phyloP scores from a whole-genome alignment of 2,888 invertebrate species.

The Nineta flava region DNA sequence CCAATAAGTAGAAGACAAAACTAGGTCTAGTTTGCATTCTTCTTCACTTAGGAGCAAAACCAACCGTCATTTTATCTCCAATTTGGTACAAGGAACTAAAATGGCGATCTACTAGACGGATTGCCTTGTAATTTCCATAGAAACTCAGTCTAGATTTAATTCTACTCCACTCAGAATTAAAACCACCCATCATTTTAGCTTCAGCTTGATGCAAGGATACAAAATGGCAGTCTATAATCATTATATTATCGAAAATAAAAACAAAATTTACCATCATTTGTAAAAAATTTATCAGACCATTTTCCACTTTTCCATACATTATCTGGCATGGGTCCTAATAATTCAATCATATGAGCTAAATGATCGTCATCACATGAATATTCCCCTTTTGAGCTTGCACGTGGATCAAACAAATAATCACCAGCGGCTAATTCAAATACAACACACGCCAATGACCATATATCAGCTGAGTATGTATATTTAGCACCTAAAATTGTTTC shows the following conservation, averaged over 20 bases:
- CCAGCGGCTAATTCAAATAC: conserved; percentile 79
- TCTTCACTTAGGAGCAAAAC: no score
- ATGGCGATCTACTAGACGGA: no score
- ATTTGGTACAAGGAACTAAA: no score
- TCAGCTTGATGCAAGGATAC: no score
- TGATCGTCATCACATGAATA: conserved; percentile 72
- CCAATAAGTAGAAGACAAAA: no score
- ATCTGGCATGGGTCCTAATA: conserved; percentile 60
- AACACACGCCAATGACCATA: conserved; percentile 76
- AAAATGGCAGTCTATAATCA: no score
- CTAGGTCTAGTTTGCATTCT: no score
- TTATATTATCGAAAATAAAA: not conserved
- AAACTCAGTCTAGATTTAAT: no score
- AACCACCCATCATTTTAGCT: no score
- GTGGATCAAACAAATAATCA: conserved; percentile 74
- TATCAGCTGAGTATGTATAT: conserved; percentile 65
- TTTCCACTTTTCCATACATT: conserved; percentile 58
- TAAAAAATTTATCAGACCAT: conserved; percentile 58
- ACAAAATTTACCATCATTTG: conserved; percentile 39
- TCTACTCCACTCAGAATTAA: no score
- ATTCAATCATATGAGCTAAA: conserved; percentile 68
- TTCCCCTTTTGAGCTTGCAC: conserved; percentile 33
- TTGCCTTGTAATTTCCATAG: no score
- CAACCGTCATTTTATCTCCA: no score
- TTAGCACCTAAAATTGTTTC: conserved; percentile 66